A percentile compares a stretch with the other conserved stretches of the same genome.
Conservation (phyloP, 2,797 vertebrate genomes). For the Muraenolepis orangiensis region DNA sequence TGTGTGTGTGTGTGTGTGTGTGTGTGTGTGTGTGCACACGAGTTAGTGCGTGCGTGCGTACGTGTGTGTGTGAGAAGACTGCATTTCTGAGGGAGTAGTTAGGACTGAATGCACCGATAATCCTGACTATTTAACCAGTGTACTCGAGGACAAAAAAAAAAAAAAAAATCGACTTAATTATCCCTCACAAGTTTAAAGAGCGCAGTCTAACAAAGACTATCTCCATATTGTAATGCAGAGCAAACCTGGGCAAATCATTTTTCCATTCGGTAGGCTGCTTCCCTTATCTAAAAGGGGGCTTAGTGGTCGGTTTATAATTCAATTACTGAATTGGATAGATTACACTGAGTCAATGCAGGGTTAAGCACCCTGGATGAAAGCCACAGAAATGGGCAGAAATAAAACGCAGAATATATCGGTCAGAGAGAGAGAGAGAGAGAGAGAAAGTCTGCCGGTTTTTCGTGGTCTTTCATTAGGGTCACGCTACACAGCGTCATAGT, state of each 20-base stretch:
- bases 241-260: conserved; percentile 60
- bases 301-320: conserved; percentile 53
- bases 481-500: background rate
- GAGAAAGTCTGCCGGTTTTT: background rate
- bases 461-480: background rate
- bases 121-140: background rate
- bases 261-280: conserved; percentile 53
- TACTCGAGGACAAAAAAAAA: background rate
- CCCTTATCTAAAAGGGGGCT: conserved; percentile 52
- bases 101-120: background rate
- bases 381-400: conserved; percentile 16
- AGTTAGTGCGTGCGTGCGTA: background rate
- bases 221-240: conserved; percentile 57
- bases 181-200: conserved; percentile 32
- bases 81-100: background rate
- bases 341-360: conserved; percentile 51
- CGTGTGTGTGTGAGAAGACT: background rate
- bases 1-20: conserved; percentile 7
- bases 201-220: conserved; percentile 39
- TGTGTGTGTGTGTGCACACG: background rate
- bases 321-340: conserved; percentile 58
- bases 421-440: background rate
- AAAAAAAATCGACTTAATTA: conserved; percentile 17
- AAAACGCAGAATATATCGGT: background rate
- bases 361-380: conserved; percentile 49